phyloP scores from a whole-genome alignment of 1,140 invertebrate genomes.

The Leguminivora glycinivorella region DNA sequence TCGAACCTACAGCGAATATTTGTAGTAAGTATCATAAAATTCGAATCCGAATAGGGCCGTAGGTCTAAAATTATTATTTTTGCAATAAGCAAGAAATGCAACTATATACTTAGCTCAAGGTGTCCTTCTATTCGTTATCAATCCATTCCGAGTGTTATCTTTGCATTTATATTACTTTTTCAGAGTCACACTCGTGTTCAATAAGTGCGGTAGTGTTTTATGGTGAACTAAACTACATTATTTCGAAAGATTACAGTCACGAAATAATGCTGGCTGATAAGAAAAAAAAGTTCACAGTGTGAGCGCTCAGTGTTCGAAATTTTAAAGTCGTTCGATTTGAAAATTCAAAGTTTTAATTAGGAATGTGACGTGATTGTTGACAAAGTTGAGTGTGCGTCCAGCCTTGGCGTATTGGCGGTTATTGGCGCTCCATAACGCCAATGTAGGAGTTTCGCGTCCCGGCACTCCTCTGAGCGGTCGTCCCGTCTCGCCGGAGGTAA shows the following conservation, averaged over 20 bases:
- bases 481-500: slow-evolving; percentile 23
- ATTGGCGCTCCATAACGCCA: slow-evolving; percentile 18
- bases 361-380: slow-evolving; percentile 14
- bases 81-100: background rate
- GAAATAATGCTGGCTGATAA: background rate
- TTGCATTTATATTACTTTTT: slow-evolving; percentile 8
- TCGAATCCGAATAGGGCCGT: too few relatives aligned
- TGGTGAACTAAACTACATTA: background rate
- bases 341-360: background rate
- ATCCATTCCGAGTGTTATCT: slow-evolving; percentile 8
- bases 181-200: background rate
- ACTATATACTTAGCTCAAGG: background rate
- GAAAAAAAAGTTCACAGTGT: background rate
- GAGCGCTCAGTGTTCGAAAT: background rate
- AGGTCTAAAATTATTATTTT: too few relatives aligned
- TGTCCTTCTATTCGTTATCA: slow-evolving; percentile 1
- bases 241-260: background rate
- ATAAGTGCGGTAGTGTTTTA: slow-evolving; percentile 2
- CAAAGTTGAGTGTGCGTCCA: slow-evolving; percentile 1
- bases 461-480: slow-evolving; percentile 21
- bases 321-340: background rate
- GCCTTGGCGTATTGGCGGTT: slow-evolving; percentile 22
- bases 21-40: too few relatives aligned
- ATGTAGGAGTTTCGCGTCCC: slow-evolving; percentile 23
- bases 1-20: too few relatives aligned